A percentile compares a stretch with the other conserved stretches of the same genome.
These are phyloP conservation scores for Ditula angustiorana DNA, from an alignment of 2,888 invertebrate genomes.

Conservation along the genomic window DNA sequence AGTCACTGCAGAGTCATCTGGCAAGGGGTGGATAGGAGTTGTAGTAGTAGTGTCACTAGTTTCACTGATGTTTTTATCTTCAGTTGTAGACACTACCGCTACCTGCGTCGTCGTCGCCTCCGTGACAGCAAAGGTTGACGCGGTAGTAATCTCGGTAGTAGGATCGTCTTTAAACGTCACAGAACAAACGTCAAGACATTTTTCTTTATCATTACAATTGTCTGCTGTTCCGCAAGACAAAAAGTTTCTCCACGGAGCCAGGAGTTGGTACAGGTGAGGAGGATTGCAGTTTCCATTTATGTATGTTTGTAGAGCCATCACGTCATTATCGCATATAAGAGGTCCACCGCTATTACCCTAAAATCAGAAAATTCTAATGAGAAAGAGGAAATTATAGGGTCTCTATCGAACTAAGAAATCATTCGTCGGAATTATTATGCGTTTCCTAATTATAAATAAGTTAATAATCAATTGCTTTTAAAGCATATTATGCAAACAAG, in stretches of 20 bases:
- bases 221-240: constrained; percentile 66
- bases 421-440: too few relatives aligned
- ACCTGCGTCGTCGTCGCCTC: background rate
- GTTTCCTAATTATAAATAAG: too few relatives aligned
- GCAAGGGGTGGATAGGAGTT: background rate
- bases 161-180: constrained; percentile 64
- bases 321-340: constrained; percentile 66
- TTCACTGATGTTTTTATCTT: background rate
- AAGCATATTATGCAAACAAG: too few relatives aligned
- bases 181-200: constrained; percentile 61
- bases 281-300: constrained; percentile 65
- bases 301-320: constrained; percentile 73
- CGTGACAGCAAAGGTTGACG: constrained; percentile 33
- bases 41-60: background rate
- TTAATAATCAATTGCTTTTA: too few relatives aligned
- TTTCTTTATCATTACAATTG: constrained; percentile 57
- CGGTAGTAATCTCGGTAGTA: constrained; percentile 11
- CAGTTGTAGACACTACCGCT: background rate
- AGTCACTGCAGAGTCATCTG: background rate
- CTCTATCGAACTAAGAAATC: too few relatives aligned
- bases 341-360: constrained; percentile 78
- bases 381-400: too few relatives aligned
- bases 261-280: constrained; percentile 70
- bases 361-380: background rate
- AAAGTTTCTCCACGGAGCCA: constrained; percentile 67